A percentile compares a stretch with the other conserved stretches of the same genome.
Conservation (phyloP, 2,113 vertebrate species). For the Charadrius vociferus region DNA sequence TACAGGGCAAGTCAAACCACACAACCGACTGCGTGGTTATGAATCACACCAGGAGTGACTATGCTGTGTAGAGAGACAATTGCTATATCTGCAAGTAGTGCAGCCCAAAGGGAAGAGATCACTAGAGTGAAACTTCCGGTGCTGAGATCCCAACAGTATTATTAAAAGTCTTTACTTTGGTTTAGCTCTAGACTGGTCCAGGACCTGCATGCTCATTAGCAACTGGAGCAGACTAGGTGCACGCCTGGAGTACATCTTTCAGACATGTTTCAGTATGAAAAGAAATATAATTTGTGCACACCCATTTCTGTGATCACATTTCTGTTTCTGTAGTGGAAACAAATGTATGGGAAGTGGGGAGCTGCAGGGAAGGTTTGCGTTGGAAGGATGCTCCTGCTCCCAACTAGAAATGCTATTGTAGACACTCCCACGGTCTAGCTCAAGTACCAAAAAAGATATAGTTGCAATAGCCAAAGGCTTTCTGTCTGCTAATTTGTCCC, state of each 20-base stretch:
- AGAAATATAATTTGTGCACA: neutral
- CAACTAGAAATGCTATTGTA: neutral
- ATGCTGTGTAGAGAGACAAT: neutral
- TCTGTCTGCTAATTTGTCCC: constrained; percentile 33
- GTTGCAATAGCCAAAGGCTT: neutral
- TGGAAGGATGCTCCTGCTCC: rapidly evolving
- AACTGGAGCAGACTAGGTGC: neutral
- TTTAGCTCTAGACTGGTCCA: neutral
- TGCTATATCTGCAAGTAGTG: neutral
- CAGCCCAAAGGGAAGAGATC: neutral
- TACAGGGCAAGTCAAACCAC: neutral
- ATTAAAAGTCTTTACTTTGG: neutral
- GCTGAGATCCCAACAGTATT: neutral
- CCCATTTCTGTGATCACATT: neutral
- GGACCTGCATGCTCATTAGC: neutral
- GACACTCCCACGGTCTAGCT: neutral
- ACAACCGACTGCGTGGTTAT: neutral
- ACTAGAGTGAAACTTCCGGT: neutral
- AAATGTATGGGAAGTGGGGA: neutral
- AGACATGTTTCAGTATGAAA: neutral
- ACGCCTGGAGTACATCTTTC: neutral
- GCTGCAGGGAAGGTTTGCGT: neutral
- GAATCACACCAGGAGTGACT: neutral
- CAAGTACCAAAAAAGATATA: neutral
- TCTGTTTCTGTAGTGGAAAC: neutral